A percentile compares a stretch with the other conserved stretches of the same genome.
Evolutionary conservation across 2,113 vertebrate genomes (phyloP).

Genomic region (rat (Rattus norvegicus)): GRCr8 NC_086029.1:50010001-50010500

Average conservation of each 20-base stretch:
- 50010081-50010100: too few relatives aligned
- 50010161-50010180: too few relatives aligned
- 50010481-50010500: not conserved
- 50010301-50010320: not conserved
- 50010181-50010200: too few relatives aligned
- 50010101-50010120: too few relatives aligned
- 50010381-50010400: not conserved
- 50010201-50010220: too few relatives aligned
- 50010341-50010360: not conserved
- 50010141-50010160: too few relatives aligned
- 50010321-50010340: too few relatives aligned
- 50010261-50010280: not conserved
- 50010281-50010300: not conserved
- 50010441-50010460: too few relatives aligned
- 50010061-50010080: not conserved
- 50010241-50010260: not conserved
- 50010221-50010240: too few relatives aligned
- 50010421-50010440: not conserved
- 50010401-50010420: not conserved
- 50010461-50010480: not conserved
- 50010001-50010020: accelerated
- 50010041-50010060: too few relatives aligned
- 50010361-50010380: not conserved
- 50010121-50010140: too few relatives aligned
- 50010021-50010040: not conserved